Percentiles rank a stretch among this genome's conserved stretches.
Evolutionary conservation across 2,888 invertebrate species (phyloP).

Genomic region (Melinaea menophilus): DNA sequence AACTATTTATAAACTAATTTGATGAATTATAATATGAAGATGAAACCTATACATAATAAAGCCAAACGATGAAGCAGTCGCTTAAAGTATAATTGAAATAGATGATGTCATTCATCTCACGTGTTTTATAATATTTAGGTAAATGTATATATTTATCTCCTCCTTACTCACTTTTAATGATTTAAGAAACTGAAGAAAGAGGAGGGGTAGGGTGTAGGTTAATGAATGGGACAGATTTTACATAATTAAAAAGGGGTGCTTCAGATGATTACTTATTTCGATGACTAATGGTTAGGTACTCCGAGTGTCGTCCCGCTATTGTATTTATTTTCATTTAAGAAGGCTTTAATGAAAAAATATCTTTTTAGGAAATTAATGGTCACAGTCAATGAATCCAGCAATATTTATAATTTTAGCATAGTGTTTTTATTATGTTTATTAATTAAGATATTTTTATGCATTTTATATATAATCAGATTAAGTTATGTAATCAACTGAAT

Average conservation of each 20-base stretch:
- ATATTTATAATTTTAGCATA: no score
- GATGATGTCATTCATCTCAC: constrained; percentile 60
- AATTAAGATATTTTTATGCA: background rate
- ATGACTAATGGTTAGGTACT: constrained; percentile 59
- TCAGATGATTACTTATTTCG: constrained; percentile 67
- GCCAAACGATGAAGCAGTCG: constrained; percentile 36
- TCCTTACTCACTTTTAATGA: constrained; percentile 31
- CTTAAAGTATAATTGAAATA: constrained; percentile 51
- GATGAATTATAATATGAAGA: no score
- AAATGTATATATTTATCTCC: constrained; percentile 60
- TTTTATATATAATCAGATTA: background rate
- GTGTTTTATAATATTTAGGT: constrained; percentile 62
- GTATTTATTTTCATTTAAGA: constrained; percentile 36
- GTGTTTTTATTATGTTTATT: no score
- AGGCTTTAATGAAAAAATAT: constrained; percentile 10
- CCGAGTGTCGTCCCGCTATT: constrained; percentile 34
- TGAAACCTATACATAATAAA: constrained; percentile 2
- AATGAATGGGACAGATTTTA: constrained; percentile 71
- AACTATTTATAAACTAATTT: no score
- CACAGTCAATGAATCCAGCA: background rate
- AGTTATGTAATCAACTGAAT: no score
- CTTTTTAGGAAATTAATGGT: constrained; percentile 20
- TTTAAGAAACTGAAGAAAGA: constrained; percentile 30
- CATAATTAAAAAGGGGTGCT: constrained; percentile 73
- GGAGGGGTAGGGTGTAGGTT: constrained; percentile 35